Percentiles rank a stretch among this genome's conserved stretches.
phyloP scores from a whole-genome alignment of 2,113 vertebrate species.

The Meriones unguiculatus region DNA sequence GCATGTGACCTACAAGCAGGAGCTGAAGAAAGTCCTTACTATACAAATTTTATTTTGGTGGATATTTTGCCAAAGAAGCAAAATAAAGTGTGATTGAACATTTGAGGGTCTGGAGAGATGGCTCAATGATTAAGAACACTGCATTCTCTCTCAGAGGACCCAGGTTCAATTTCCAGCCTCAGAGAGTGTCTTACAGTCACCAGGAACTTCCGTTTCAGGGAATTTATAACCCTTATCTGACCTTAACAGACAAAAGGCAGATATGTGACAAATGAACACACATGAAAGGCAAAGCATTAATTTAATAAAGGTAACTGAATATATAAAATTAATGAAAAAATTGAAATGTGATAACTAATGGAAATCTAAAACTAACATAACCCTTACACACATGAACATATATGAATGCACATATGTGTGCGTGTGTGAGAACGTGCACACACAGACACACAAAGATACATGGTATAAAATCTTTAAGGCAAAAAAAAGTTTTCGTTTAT shows the following conservation, averaged over 20 bases:
- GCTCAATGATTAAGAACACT: background rate
- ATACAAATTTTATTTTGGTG: background rate
- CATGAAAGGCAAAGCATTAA: background rate
- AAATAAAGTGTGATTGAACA: background rate
- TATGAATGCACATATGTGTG: too few relatives aligned
- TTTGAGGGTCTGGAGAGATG: background rate
- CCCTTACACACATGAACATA: background rate
- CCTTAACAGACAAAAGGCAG: background rate
- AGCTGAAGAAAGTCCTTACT: background rate
- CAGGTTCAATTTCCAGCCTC: background rate
- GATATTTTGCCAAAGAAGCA: background rate
- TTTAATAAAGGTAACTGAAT: background rate
- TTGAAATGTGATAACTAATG: background rate
- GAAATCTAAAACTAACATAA: background rate
- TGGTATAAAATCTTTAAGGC: background rate
- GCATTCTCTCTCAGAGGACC: background rate
- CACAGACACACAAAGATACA: background rate
- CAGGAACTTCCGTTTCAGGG: too few relatives aligned
- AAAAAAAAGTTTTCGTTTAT: background rate
- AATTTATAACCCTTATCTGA: background rate
- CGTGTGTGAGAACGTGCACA: background rate
- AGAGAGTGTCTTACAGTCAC: background rate
- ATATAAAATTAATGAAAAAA: background rate
- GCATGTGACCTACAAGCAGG: background rate
- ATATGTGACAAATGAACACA: background rate